Base-by-base conservation (phyloP, 2,888 invertebrate species). In the Prosopocoilus inquinatus region DNA sequence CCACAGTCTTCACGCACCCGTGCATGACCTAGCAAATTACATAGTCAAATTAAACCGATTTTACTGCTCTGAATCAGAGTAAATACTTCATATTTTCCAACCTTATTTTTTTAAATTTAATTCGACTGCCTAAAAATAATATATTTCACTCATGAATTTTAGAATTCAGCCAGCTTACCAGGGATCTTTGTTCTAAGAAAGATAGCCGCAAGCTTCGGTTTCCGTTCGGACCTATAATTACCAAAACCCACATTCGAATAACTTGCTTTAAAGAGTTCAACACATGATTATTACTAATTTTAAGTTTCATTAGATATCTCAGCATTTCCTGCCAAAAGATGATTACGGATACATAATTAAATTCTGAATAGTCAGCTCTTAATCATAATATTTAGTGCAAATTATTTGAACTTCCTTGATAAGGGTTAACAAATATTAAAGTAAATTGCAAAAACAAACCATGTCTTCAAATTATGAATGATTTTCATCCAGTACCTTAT, bases 211-310 rank as follows among this genome's bases (percentile, higher is more conserved):
- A 43, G 68, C 69, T 67, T 55, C 62, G 60, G 68, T 71, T 73
- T 73, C 73, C 73, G 72, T 67, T 70, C 65, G 65, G 69, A 68
- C 70, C 72, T 70, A 71, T 74, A 74, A 75, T 75, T 75, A 75
- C 71, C 70, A 72, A 73, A 73, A 72, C 72, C 72, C 72, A 73
- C 73, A 70, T 64, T 64, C 64, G 64, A 63, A 61, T 62, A 62
- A 66, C 59, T 59, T 62, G n/a, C n/a, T n/a, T 60, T 66, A 64
- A 64, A 63, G 64, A 64, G 64, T 62, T 63, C 62, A 63, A 63
- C 64, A 63, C 64, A 63, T 66, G 64, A 66, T 66, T 64, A 66
- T 60, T 61, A 55, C 56, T 50, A 63, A 61, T 61, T 63, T 64
- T 64, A 62, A 60, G 58, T 61, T 45, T 51, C 45, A 38, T 36